Conservation (phyloP, 2,113 vertebrate genomes). For the Paradoxurus hermaphroditus region DNA sequence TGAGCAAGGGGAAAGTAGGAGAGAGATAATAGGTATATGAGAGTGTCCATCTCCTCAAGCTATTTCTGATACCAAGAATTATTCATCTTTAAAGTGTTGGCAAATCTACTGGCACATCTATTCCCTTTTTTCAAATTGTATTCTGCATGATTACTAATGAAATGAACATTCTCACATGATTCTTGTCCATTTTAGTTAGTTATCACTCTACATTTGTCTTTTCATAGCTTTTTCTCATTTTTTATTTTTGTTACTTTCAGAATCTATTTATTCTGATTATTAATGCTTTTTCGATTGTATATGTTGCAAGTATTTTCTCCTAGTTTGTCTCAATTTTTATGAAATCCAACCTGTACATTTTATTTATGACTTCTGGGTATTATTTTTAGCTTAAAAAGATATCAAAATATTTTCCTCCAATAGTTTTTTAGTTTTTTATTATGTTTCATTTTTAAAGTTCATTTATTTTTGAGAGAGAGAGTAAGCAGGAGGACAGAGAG, state of each 20-base stretch:
- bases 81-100: neutral
- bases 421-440: conserved; percentile 7
- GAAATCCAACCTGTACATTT: neutral
- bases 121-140: neutral
- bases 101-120: neutral
- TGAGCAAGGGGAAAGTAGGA: neutral
- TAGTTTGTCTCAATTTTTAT: conserved; percentile 10
- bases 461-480: too few relatives aligned
- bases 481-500: too few relatives aligned
- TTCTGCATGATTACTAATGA: conserved; percentile 29
- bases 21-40: neutral
- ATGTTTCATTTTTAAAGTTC: neutral
- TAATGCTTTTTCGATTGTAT: neutral
- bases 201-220: neutral
- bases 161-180: neutral
- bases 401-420: conserved; percentile 17
- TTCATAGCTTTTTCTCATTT: neutral
- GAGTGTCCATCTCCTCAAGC: neutral
- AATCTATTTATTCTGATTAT: neutral
- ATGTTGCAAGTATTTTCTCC: neutral
- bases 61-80: neutral
- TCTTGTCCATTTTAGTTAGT: neutral
- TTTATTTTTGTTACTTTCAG: conserved; percentile 15
- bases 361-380: neutral
- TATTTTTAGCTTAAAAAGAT: conserved; percentile 22